Percentiles rank a stretch among this genome's conserved stretches.
Conservation (phyloP, 2,797 vertebrate species). For the Myoxocephalus aenaeus region DNA sequence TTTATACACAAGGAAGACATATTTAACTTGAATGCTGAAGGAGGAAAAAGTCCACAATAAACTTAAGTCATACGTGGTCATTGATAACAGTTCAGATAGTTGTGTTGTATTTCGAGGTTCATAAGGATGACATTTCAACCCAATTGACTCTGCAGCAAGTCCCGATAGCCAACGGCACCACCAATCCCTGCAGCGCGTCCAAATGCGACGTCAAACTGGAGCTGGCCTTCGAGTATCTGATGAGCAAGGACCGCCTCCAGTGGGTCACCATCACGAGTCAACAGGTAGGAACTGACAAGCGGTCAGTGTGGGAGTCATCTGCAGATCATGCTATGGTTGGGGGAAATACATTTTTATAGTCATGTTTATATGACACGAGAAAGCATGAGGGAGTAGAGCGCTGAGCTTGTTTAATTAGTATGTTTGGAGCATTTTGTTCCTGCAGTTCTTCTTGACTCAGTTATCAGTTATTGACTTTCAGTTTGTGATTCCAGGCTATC, state of each 20-base stretch:
- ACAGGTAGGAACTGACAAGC: slow-evolving; percentile 83
- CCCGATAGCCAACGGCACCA: slow-evolving; percentile 88
- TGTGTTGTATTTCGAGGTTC: not conserved
- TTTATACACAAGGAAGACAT: not conserved
- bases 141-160: slow-evolving; percentile 85
- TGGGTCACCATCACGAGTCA: slow-evolving; percentile 99
- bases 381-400: not conserved
- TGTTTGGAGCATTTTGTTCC: not conserved
- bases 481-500: slow-evolving; percentile 88
- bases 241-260: slow-evolving; percentile 98
- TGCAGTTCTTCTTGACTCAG: too few species aligned
- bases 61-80: not conserved
- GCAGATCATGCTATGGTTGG: too few species aligned
- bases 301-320: too few species aligned
- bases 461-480: not conserved
- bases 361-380: too few species aligned
- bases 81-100: not conserved
- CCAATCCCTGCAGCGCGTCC: slow-evolving; percentile 85
- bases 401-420: not conserved
- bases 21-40: not conserved
- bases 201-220: slow-evolving; percentile 95
- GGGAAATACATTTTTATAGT: too few species aligned
- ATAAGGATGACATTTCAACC: not conserved
- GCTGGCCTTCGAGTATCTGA: slow-evolving; percentile 97
- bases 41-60: not conserved